phyloP scores from a whole-genome alignment of 2,797 vertebrate species.

The Phalanger gymnotis region DNA sequence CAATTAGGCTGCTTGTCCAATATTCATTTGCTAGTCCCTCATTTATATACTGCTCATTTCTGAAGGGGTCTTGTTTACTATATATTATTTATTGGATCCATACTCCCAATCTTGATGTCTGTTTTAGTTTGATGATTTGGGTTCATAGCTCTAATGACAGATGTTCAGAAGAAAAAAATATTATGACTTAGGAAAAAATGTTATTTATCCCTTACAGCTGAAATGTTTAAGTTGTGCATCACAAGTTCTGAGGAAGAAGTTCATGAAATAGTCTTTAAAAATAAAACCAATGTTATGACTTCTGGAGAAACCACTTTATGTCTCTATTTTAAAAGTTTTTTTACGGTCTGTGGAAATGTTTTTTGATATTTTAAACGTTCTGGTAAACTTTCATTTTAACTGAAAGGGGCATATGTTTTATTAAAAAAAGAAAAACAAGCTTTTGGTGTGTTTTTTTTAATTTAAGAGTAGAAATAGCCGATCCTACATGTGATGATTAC shows the following conservation, averaged over 20 bases:
- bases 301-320: neutral
- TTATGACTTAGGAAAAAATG: slow-evolving; percentile 16
- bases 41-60: slow-evolving; percentile 2
- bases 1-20: neutral
- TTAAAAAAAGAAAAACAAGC: slow-evolving; percentile 30
- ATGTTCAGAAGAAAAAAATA: slow-evolving; percentile 19
- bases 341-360: slow-evolving; percentile 17
- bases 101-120: slow-evolving; percentile 11
- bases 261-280: slow-evolving; percentile 31
- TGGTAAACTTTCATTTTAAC: slow-evolving; percentile 30
- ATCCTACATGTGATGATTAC: neutral
- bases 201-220: neutral
- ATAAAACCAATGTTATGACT: neutral
- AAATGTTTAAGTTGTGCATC: slow-evolving; percentile 1
- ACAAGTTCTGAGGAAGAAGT: slow-evolving; percentile 29
- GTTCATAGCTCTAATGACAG: slow-evolving; percentile 30
- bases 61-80: neutral
- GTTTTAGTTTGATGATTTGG: neutral
- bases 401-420: slow-evolving; percentile 22
- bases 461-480: neutral
- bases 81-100: slow-evolving; percentile 33
- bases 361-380: slow-evolving; percentile 1
- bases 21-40: neutral
- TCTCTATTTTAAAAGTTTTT: neutral
- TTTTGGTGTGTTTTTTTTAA: neutral